Base-by-base conservation (phyloP, 2,888 invertebrate genomes). In the Uloborus plumipes region DNA sequence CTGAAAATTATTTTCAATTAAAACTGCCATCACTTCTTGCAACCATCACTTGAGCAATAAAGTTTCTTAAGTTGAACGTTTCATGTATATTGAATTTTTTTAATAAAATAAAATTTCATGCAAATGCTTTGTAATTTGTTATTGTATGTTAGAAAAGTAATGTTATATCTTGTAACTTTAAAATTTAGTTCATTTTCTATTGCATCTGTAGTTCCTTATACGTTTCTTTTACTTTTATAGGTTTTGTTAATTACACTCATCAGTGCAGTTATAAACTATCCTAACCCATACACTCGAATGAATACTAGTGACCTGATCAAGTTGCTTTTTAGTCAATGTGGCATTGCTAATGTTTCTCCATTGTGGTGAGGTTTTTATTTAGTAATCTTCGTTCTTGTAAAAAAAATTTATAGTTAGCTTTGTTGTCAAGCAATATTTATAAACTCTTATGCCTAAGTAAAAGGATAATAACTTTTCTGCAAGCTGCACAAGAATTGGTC, bases 211-310 rank as follows among this genome's bases (percentile, higher is more conserved):
- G 4, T 53, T 53, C 15, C 53, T 53, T 16, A 3, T 15, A 1
- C 16, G 3, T 53, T 15, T 58, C 13, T 20, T 18, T 31, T 62
- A 31, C 13, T 61, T 39, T 62, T 62, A 14, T 16, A 62, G 88
- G 86, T 91, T 49, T 85, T 91, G 73, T 87, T 88, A 26, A 89
- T 91, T 2, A 89, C 90, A 14, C 87, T 90, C 49, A 87, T 91
- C 58, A 91, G 91, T 22, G 90, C 91, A 3, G 86, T 90, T 62
- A 87, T 91, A 64, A 89, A 89, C 81, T 91, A 89, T 87, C 91
- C 91, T 67, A 91, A 91, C 86, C 89, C 88, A 7, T 91, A 90
- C 87, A 91, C 91, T n/a, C 87, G 90, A 87, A 87, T 87, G 86
- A 86, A 87, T 70, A 80, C 84, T 0, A 86, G 86, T 39, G 86